Percentiles rank a stretch among this genome's conserved stretches.
phyloP scores from a whole-genome alignment of 2,888 invertebrate genomes.

The Orthosia incerta region DNA sequence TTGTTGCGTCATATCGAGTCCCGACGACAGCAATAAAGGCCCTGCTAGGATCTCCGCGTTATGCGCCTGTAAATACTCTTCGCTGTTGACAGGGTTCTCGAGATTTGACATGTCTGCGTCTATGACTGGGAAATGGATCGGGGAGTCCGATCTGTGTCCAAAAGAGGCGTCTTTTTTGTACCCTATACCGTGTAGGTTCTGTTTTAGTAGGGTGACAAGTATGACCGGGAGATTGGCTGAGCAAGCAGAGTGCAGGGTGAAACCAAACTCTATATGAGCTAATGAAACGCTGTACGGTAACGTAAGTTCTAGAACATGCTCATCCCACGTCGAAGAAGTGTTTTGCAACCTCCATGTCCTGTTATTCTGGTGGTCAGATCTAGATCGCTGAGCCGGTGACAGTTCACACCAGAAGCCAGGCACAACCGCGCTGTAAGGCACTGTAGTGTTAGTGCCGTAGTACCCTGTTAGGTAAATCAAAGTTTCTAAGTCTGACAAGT shows the following conservation, averaged over 20 bases:
- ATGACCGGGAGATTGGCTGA: constrained; percentile 94
- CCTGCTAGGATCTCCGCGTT: constrained; percentile 98
- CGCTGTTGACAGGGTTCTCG: constrained; percentile 95
- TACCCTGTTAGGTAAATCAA: constrained; percentile 95
- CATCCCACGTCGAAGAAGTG: constrained; percentile 97
- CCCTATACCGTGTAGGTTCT: constrained; percentile 91
- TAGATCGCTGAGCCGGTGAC: constrained; percentile 97
- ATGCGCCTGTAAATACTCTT: constrained; percentile 95
- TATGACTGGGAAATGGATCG: constrained; percentile 82
- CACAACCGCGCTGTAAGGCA: constrained; percentile 95
- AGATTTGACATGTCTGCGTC: constrained; percentile 82
- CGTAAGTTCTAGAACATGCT: constrained; percentile 97
- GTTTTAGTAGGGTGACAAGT: constrained; percentile 92
- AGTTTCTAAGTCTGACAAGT: constrained; percentile 91
- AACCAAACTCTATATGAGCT: constrained; percentile 97
- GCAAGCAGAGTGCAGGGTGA: constrained; percentile 95
- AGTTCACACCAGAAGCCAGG: constrained; percentile 98
- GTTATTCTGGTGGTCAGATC: constrained; percentile 96
- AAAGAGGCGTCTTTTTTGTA: constrained; percentile 89
- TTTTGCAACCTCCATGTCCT: constrained; percentile 97
- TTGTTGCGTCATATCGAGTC: constrained; percentile 96
- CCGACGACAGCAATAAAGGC: constrained; percentile 95
- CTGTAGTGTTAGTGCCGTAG: constrained; percentile 91
- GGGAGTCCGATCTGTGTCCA: constrained; percentile 82
- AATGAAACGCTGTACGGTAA: constrained; percentile 94